Evolutionary conservation across 2,888 invertebrate species (phyloP), one percentile per base, ranked within the genome.

Genomic region (Conus canariensis): DNA sequence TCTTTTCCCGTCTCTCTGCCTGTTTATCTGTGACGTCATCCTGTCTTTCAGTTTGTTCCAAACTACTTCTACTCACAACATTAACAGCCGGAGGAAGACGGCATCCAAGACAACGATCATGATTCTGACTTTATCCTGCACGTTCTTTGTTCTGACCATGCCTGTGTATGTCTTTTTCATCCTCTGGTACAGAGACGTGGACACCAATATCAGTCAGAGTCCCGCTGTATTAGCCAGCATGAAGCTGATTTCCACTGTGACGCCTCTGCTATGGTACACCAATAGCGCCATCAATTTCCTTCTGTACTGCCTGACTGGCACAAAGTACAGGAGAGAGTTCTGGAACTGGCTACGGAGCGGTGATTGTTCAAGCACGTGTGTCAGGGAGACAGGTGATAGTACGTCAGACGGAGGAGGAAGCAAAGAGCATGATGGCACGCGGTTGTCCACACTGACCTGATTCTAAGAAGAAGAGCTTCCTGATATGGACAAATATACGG

Each of bases 241-340:
- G 30, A 22, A 83, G 56, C 22, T 83, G 82, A 22, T 58, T 3
- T 58, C 16, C 0, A 83, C 82, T 0, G 82, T 83, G 58, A 83
- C 82, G 1, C 19, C 16, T 58, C 22, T 83, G 19, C 19, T 83
- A 58, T 83, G 56, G 56, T 56, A 82, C 82, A 56, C 82, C 56
- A 82, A 82, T 22, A 82, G 82, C 19, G 12, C 82, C 45, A 19
- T 82, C 82, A 56, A 82, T n/a, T 82, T 82, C n/a, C 82, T 82
- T 2, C 82, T 82, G 16, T 82, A 82, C 56, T 82, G 82, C 19
- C 19, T 82, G 16, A 82, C 82, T 10, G 82, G 82, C 9, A 82
- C 82, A 22, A 82, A 56, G 56, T 82, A n/a, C 82, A 45, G 82
- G 19, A 45, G 16, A 7, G 56, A 82, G 82, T 82, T 82, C 56